Percentiles rank a stretch among this genome's conserved stretches.
These are phyloP conservation scores for Myiozetetes cayanensis DNA, from an alignment of 2,113 vertebrate species.

Conservation along the genomic window DNA sequence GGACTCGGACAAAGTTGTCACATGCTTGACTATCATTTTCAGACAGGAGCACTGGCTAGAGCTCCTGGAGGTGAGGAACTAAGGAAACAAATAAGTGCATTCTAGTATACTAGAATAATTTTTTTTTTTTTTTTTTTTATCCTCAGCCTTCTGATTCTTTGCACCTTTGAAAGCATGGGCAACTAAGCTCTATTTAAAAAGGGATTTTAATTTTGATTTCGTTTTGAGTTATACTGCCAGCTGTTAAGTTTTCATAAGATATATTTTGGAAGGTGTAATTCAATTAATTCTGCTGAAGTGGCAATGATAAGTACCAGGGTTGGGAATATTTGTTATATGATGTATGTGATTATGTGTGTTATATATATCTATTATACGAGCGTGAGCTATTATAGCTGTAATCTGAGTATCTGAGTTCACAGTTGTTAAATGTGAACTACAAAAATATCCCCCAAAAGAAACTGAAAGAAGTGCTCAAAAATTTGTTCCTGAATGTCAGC, in stretches of 20 bases:
- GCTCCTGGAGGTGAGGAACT: background rate
- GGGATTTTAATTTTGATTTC: background rate
- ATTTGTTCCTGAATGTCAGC: background rate
- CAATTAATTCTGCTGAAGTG: background rate
- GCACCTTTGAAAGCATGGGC: background rate
- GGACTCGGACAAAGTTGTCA: background rate
- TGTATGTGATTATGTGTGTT: background rate
- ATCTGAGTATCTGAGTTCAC: background rate
- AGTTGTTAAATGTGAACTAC: background rate
- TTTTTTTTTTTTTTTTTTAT: background rate
- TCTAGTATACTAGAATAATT: background rate
- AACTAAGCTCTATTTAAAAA: background rate
- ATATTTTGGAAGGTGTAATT: background rate
- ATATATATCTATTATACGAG: background rate
- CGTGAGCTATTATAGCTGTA: background rate
- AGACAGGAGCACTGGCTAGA: background rate
- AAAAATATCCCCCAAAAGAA: background rate
- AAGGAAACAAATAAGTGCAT: background rate
- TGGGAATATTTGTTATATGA: background rate
- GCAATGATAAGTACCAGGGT: background rate
- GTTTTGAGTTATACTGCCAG: background rate
- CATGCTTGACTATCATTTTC: background rate
- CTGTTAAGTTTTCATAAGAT: background rate
- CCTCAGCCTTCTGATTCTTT: background rate
- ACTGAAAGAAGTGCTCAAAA: background rate